These are phyloP conservation scores for Pristionchus maxplancki DNA, from an alignment of 2,888 invertebrate species.

Conservation along the genomic window DNA sequence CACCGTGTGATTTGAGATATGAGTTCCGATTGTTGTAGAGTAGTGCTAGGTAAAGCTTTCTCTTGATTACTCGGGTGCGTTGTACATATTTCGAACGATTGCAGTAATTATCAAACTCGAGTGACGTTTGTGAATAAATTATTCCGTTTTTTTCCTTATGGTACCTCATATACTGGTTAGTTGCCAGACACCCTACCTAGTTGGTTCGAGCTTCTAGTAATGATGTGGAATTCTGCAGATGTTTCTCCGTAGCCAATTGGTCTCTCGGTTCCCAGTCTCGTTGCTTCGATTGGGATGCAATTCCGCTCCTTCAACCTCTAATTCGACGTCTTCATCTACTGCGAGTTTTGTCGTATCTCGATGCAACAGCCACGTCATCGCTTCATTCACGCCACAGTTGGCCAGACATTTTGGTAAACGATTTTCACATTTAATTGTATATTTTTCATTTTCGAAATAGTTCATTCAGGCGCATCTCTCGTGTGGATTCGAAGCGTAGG, in stretches of 20 bases:
- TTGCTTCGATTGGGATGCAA: not conserved
- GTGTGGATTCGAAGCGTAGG: conserved; percentile 29
- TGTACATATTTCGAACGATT: conserved; percentile 2
- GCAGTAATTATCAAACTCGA: conserved; percentile 30
- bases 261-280: not conserved
- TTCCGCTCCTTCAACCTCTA: not conserved
- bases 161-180: not conserved
- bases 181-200: not conserved
- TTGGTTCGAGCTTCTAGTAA: not conserved
- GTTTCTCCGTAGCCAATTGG: not conserved
- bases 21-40: not conserved
- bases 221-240: not conserved
- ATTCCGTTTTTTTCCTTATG: not conserved
- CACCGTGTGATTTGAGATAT: not conserved
- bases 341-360: not conserved
- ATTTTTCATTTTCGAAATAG: not conserved
- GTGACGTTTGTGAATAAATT: conserved; percentile 16
- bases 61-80: conserved; percentile 21
- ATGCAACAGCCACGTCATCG: not conserved
- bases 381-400: not conserved
- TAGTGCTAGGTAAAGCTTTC: not conserved
- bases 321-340: too few species aligned
- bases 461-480: not conserved
- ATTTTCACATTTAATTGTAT: not conserved
- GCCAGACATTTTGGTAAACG: not conserved